Base-by-base conservation (phyloP, 1,140 invertebrate species). In the Anastrepha obliqua region DNA sequence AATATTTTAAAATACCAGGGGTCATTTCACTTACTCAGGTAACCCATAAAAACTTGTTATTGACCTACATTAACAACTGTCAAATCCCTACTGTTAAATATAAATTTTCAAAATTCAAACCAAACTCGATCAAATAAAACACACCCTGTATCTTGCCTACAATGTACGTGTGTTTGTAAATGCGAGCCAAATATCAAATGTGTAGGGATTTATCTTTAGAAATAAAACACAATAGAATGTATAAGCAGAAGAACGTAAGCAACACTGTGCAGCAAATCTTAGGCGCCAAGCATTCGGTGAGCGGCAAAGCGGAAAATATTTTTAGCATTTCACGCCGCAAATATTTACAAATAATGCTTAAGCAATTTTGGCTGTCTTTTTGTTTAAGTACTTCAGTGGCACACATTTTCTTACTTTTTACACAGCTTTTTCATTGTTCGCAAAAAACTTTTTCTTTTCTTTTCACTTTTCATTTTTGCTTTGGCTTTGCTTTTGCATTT, bases 261-360 rank as follows among this genome's bases (percentile, higher is more conserved):
- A 81, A 51, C n/a, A n/a, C 17, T 55, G 0, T 42, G 29, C 42
- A 15, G n/a, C 51, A 81, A 58, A 81, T 55, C 20, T 55, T 20
- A 17, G 74, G 74, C 74, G 74, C 74, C 74, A 81, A 55, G 44
- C 74, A 20, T 47, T 81, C 74, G 47, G 44, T 55, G 42, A 55
- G 15, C 74, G 20, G 74, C 47, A 55, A 55, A 81, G 47, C 74
- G 47, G 42, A 55, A 81, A 81, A 81, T 81, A 81, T 81, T 55
- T 81, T 81, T 51, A 81, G 9, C 7, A 55, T 81, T 55, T 51
- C 20, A 81, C 47, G 67, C 9, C 67, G n/a, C 67, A 70, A 13
- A 70, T 70, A 39, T 47, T 78, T 51, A 78, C 3, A 78, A 78
- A 70, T 70, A 74, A 74, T 42, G 15, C 67, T 47, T 47, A 9